These are phyloP conservation scores for Pammene aurita DNA, from an alignment of 2,888 invertebrate genomes.

Conservation along the genomic window DNA sequence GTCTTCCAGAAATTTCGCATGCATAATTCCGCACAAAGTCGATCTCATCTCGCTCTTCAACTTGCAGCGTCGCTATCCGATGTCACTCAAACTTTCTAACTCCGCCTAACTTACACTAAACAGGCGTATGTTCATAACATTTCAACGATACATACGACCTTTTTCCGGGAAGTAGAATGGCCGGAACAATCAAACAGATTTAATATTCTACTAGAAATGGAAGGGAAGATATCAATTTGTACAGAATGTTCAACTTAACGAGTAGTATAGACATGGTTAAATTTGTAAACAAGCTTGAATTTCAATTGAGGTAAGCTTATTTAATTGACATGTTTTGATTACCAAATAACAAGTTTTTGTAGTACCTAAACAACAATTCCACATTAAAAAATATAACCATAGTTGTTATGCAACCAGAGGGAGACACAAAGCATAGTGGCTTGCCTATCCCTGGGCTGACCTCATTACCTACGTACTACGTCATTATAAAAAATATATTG, in stretches of 20 bases:
- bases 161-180: not conserved
- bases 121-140: not conserved
- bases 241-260: not conserved
- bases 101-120: not conserved
- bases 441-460: too few relatives aligned
- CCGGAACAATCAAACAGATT: slow-evolving; percentile 12
- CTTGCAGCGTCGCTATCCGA: slow-evolving; percentile 9
- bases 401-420: too few relatives aligned
- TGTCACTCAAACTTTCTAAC: slow-evolving; percentile 26
- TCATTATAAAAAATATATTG: too few relatives aligned
- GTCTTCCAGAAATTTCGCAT: slow-evolving; percentile 25
- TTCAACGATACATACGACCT: not conserved
- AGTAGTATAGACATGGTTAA: not conserved
- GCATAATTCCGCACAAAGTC: slow-evolving; percentile 30
- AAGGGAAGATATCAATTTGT: not conserved
- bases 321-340: too few relatives aligned
- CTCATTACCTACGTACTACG: too few relatives aligned
- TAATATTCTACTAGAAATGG: slow-evolving; percentile 15
- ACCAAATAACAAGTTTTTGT: too few relatives aligned
- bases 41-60: slow-evolving; percentile 16
- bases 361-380: too few relatives aligned
- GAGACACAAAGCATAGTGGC: too few relatives aligned
- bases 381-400: too few relatives aligned
- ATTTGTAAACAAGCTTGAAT: too few relatives aligned
- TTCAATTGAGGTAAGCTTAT: too few relatives aligned